Conservation (phyloP, 2,797 vertebrate genomes). For the Notolepis coatsorum region DNA sequence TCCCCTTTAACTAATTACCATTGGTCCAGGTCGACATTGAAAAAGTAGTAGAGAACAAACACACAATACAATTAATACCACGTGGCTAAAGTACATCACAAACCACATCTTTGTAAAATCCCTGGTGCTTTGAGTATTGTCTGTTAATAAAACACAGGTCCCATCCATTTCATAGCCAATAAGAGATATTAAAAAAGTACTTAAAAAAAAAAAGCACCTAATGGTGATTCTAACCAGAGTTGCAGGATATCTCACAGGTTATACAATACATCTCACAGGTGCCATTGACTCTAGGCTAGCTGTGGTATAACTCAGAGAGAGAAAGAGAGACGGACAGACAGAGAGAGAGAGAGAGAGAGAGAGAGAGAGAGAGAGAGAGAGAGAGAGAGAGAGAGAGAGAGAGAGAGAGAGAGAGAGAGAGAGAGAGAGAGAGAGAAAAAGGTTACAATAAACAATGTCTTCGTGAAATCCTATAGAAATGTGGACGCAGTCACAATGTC, state of each 20-base stretch:
- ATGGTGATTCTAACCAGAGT: constrained; percentile 8
- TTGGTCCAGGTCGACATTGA: constrained; percentile 8
- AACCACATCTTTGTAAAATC: background rate
- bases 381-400: no score
- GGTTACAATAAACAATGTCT: no score
- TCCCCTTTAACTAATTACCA: no score
- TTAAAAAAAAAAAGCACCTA: background rate
- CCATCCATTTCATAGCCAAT: background rate
- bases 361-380: no score
- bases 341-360: no score
- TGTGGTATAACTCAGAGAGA: no score
- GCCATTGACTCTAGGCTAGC: no score
- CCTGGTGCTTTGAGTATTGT: background rate
- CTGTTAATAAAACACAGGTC: background rate
- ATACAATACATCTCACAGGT: background rate
- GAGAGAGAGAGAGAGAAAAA: no score
- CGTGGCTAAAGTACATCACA: background rate
- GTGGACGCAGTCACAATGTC: no score
- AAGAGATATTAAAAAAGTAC: background rate
- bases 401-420: no score
- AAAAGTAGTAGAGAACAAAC: constrained; percentile 15
- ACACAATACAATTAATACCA: constrained; percentile 2
- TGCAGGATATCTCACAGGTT: background rate
- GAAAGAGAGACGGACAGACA: no score
- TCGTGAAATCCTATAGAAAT: no score